Evolutionary conservation across 2,888 invertebrate species (phyloP), one percentile per base, ranked within the genome.

Genomic region (Laspeyria flexula): DNA sequence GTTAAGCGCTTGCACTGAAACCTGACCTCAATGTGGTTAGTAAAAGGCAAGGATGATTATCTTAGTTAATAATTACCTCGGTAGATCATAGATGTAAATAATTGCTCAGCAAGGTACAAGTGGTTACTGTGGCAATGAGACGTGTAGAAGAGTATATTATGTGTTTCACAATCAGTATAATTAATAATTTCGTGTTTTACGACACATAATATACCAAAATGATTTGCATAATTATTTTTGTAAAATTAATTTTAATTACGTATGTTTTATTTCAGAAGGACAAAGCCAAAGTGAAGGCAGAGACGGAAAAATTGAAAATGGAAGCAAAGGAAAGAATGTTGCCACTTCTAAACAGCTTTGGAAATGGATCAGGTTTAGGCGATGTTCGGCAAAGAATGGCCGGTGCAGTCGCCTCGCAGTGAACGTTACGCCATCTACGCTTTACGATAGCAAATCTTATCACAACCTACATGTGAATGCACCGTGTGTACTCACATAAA

Each of bases 401-500:
- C 0, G 90, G 90, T 1, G 92, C 92, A 0, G 90, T 91, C 38
- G 91, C 91, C 38, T 84, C 91, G 43, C 91, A 91, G 80, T 92
- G 84, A 87, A 41, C 46, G 40, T 13, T 15, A 12, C 33, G 25
- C 27, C 45, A 37, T 33, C 11, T 50, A 53, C 35, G 48, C 48
- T 38, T 45, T 60, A 52, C 39, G 48, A 48, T 65, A 60, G 63
- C 64, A 55, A 63, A 65, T 65, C 53, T 63, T 61, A 58, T 50
- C 42, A 46, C 46, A 55, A 27, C 10, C 39, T 43, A 29, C 23
- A 56, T 31, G 60, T 66, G 65, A 57, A 47, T 57, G 57, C 56
- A 63, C 47, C 63, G 53, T 60, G 60, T 67, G 60, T 61, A 57
- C 30, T 55, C 46, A 55, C 48, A 54, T 43, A 51, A 34, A 60